Base-by-base conservation (phyloP, 2,888 invertebrate genomes). In the Dasypolia templi region DNA sequence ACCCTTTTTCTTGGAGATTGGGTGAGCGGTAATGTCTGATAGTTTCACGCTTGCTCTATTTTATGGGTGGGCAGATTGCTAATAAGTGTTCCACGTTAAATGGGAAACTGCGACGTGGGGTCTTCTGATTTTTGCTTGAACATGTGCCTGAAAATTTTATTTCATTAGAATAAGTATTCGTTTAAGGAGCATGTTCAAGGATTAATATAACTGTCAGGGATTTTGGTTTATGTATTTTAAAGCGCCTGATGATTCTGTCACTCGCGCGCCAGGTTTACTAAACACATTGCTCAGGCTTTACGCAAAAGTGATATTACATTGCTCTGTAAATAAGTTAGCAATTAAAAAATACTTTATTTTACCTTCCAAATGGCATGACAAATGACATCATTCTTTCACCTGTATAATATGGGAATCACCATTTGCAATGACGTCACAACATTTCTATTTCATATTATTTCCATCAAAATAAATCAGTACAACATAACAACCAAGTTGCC, bases 1-100 rank as follows among this genome's bases (percentile, higher is more conserved):
- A 86, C 86, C 87, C 87, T 86, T 91, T 91, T 92, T 92, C 89
- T 87, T 85, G 69, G 78, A 83, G 85, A 87, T 88, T 88, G 87
- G 86, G 83, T 86, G 80, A 84, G 85, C 85, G 77, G 82, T 86
- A 87, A 80, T 85, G 80, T 74, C 81, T 79, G 77, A 85, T 85
- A 82, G 82, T 85, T 83, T 73, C 68, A 73, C 85, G 79, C 79
- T 71, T 14, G 71, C 71, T 84, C 77, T 77, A 65, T 75, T 83
- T 83, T 83, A 82, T 84, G 82, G 75, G 75, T 83, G 84, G 71
- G 84, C 66, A 84, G 82, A 82, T 82, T 82, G 76, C 81, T 82
- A 82, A 82, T 82, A 84, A 82, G 82, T 84, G 65, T 67, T 83
- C 58, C 35, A 51, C 65, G 65, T 80, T 83, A 69, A 66, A 84